Conservation (phyloP, 2,113 vertebrate species). For the Lanius ludovicianus region DNA sequence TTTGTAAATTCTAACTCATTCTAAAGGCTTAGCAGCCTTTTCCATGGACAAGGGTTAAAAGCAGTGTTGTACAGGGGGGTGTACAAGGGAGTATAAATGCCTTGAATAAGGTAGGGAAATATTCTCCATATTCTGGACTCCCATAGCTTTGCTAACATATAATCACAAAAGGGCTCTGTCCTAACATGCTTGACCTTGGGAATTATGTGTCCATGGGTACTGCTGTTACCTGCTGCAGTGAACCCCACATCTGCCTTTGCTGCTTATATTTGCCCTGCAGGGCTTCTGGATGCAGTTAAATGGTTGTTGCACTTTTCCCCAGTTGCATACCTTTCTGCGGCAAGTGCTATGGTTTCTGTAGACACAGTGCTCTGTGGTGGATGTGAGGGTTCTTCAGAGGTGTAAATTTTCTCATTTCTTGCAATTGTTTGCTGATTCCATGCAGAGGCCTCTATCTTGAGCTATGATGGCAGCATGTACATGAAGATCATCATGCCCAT, state of each 20-base stretch:
- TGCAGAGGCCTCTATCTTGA: slow-evolving; percentile 93
- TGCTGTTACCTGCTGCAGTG: not conserved
- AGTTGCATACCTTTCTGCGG: not conserved
- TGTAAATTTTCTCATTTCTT: not conserved
- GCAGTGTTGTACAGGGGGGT: too few species aligned
- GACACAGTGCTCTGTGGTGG: not conserved
- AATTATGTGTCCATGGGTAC: not conserved
- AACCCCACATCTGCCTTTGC: not conserved
- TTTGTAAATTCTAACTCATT: too few species aligned
- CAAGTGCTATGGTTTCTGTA: not conserved
- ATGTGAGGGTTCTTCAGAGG: not conserved
- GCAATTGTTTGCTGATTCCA: not conserved
- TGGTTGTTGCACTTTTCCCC: not conserved
- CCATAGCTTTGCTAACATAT: not conserved
- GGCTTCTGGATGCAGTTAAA: not conserved
- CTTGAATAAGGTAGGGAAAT: too few species aligned
- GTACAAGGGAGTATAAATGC: too few species aligned
- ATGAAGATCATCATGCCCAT: slow-evolving; percentile 95
- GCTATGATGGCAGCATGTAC: slow-evolving; percentile 96
- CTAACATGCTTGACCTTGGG: not conserved
- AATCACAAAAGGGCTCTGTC: not conserved
- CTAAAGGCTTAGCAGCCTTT: too few species aligned
- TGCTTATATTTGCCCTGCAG: not conserved
- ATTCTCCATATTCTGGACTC: too few species aligned
- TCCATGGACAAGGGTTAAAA: too few species aligned